Base-by-base conservation (phyloP, 2,113 vertebrate species). In the Glaucomys volans region DNA sequence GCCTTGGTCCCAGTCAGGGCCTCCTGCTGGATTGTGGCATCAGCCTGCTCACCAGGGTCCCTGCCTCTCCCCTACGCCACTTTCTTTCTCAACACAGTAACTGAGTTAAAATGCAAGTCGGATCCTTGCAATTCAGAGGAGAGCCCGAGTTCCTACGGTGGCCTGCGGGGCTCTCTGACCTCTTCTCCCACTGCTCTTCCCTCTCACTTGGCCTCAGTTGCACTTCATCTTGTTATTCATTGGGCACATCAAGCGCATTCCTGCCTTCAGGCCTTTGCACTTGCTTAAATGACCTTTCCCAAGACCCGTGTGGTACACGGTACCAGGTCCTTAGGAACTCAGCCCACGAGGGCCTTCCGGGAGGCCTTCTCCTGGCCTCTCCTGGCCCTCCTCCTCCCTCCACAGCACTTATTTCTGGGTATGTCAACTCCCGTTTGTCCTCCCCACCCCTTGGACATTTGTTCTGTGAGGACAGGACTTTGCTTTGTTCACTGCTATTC, bases 401-500 rank as follows among this genome's bases (percentile, higher is more conserved):
- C 12, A 0, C 9, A 40, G 50, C 20, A 1, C 5, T 37, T 6
- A 37, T 13, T 30, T 1, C 32, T 14, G 16, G 47, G 14, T 17
- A 32, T 7, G 13, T 10, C 14, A 18, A 37, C 40, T 79, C 20
- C n/a, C 17, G 1, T 28, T 22, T 4, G 32, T 4, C 32, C 1
- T 71, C 24, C 7, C 42, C 28, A 4, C 12, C 30, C 2, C 52
- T 42, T 28, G 62, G 69, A 18, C 20, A 26, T 4, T n/a, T 3
- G 24, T 32, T 37, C n/a, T 12, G 1, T 28, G 32, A 59, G 24
- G 30, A 2, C 17, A 74, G 66, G 30, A 11, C 93, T 57, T 54
- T 3, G 40, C 59, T 93, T 62, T 17, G 11, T 20, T 81, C n/a
- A 22, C 18, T 1, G 24, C n/a, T 52, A 0, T 44, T 62, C 30